Evolutionary conservation across 2,113 vertebrate genomes (phyloP), one percentile per base, ranked within the genome.

Genomic region (Apaloderma vittatum): DNA sequence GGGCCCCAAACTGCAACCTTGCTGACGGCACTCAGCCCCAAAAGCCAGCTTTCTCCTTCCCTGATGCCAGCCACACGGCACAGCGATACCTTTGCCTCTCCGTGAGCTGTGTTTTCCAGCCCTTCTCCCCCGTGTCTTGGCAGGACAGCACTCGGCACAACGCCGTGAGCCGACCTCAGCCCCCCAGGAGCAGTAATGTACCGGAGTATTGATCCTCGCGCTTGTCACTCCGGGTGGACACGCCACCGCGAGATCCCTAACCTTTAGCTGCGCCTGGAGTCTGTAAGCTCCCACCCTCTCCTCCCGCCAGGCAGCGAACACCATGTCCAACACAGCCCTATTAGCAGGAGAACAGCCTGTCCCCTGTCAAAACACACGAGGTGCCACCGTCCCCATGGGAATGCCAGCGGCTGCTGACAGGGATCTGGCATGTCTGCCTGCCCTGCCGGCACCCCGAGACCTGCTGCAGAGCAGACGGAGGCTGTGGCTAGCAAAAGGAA

Each of bases 121-220:
- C 73, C 9, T 1, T 18, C 70, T 40, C 20, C 37, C 27, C 51
- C 0, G 0, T 6, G 51, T 32, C 37, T 23, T 1, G 2, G 34
- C 55, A 54, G 66, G 43, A 54, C 51, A 24, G 36, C 36, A 13
- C 46, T 40, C 7, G 1, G 43, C 70, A 3, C 8, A 19, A 6
- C 4, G 14, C 62, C 22, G 22, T 9, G 9, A 73, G 62, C 71
- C 1, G 48, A 68, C 46, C 83, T n/a, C 51, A 5, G 36, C 76
- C 77, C 82, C 93, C 54, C 61, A 57, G 84, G 93, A 95, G 97
- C 94, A 94, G 67, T 94, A 94, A 97, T 73, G 86, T 96, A 92
- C 46, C 62, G 96, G 85, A 86, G 67, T 97, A 99, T 99, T 62
- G 98, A 98, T 98, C 97, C 86, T 45, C 9, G 13, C 92, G 2